A percentile compares a stretch with the other conserved stretches of the same genome.
phyloP scores from a whole-genome alignment of 2,888 invertebrate genomes.

The Reticulitermes lucifugus region DNA sequence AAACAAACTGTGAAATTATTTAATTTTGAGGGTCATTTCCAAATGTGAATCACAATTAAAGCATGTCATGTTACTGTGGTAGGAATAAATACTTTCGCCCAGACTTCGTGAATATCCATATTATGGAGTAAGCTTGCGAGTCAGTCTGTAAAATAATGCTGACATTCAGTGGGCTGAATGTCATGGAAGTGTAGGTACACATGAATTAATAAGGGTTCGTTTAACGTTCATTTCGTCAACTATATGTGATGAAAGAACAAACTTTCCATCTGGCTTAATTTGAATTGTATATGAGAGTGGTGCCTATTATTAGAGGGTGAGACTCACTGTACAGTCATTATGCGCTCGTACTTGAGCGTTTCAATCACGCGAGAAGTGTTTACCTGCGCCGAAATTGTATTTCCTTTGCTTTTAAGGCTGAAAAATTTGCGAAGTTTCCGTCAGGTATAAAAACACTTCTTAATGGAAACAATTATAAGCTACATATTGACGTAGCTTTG shows the following conservation, averaged over 20 bases:
- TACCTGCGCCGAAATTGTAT: background rate
- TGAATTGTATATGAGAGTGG: slow-evolving; percentile 6
- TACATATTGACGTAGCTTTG: background rate
- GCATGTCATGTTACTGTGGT: too few relatives aligned
- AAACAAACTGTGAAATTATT: too few relatives aligned
- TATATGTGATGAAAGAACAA: background rate
- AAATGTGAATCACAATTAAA: too few relatives aligned
- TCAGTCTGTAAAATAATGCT: background rate
- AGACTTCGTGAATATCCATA: background rate
- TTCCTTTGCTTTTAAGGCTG: background rate
- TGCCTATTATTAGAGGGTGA: background rate
- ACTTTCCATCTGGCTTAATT: background rate
- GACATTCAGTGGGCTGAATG: background rate
- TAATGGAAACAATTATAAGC: background rate
- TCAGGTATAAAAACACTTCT: background rate
- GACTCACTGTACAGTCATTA: background rate
- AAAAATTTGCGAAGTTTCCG: background rate
- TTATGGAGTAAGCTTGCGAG: background rate
- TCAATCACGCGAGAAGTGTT: background rate
- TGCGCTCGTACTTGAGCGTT: background rate
- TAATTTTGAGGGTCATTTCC: too few relatives aligned
- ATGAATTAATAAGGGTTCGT: background rate
- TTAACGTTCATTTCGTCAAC: background rate
- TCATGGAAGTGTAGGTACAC: background rate
- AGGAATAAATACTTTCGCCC: too few relatives aligned